A percentile compares a stretch with the other conserved stretches of the same genome.
Conservation (phyloP, 2,797 vertebrate genomes). For the Poeciliopsis infans region DNA sequence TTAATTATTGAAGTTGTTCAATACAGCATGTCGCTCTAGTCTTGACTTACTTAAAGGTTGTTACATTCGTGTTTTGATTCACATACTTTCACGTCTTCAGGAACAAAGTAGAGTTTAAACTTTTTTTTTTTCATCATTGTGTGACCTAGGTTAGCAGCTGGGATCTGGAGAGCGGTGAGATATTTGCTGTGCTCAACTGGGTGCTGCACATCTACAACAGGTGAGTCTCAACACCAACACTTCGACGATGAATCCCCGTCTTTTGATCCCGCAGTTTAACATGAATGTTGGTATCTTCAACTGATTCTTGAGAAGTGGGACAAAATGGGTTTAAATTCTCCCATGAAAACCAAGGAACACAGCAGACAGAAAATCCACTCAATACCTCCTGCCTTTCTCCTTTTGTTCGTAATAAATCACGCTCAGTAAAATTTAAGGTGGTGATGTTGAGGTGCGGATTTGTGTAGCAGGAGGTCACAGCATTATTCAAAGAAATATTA, state of each 20-base stretch:
- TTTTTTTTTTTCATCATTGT: background rate
- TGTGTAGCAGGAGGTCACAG: background rate
- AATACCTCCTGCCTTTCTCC: background rate
- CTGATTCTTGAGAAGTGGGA: background rate
- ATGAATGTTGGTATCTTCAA: background rate
- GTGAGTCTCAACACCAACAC: conserved; percentile 72
- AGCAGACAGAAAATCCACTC: background rate
- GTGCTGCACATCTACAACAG: conserved; percentile 88
- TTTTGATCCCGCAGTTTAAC: background rate
- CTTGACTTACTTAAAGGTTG: background rate
- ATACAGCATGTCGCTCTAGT: background rate
- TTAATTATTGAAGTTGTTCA: background rate
- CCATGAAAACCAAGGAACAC: background rate
- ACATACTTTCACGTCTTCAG: background rate
- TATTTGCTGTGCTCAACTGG: conserved; percentile 94
- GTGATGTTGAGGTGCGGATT: background rate
- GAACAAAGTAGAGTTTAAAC: background rate
- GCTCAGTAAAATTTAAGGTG: background rate
- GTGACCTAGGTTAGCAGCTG: conserved; percentile 81
- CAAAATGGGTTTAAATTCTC: background rate
- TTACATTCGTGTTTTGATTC: background rate
- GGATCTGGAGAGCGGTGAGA: conserved; percentile 90
- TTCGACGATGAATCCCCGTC: background rate
- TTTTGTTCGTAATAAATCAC: background rate
- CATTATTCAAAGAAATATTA: background rate